phyloP scores from a whole-genome alignment of 2,888 invertebrate species.

The Hyppa rectilinea region DNA sequence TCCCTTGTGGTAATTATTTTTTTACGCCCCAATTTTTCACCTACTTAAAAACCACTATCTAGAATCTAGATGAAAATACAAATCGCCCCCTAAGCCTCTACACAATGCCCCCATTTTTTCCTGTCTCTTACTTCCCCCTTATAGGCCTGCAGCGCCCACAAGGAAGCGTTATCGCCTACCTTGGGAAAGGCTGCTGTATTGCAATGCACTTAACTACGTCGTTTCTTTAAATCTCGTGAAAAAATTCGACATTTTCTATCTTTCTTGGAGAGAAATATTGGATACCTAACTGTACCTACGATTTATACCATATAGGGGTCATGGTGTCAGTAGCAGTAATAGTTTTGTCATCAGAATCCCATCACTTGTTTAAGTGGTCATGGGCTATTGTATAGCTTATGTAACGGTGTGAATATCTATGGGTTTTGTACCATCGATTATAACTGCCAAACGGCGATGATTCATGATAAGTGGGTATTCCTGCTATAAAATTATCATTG shows the following conservation, averaged over 20 bases:
- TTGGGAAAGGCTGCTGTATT: too few relatives aligned
- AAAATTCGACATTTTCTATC: background rate
- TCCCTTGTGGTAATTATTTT: too few relatives aligned
- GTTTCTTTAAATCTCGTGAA: background rate
- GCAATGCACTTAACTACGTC: too few relatives aligned
- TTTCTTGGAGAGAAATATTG: conserved; percentile 17
- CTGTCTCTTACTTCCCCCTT: too few relatives aligned
- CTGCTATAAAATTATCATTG: conserved; percentile 26
- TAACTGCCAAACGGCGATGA: conserved; percentile 3
- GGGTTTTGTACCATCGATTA: conserved; percentile 7
- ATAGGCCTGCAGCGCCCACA: too few relatives aligned
- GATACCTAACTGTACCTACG: conserved; percentile 38
- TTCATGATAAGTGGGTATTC: conserved; percentile 31
- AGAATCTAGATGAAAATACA: too few relatives aligned
- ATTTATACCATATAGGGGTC: conserved; percentile 20
- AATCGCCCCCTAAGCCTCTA: too few relatives aligned
- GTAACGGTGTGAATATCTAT: conserved; percentile 17
- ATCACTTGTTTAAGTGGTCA: conserved; percentile 40
- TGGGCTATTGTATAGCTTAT: conserved; percentile 35
- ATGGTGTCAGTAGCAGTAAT: conserved; percentile 12
- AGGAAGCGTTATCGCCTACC: too few relatives aligned
- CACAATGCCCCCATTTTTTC: too few relatives aligned
- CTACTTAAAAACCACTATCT: too few relatives aligned
- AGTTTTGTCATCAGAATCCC: conserved; percentile 49
- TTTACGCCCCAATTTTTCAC: too few relatives aligned